These are phyloP conservation scores for Tenrec ecaudatus DNA, from an alignment of 2,113 vertebrate genomes.

Conservation along the genomic window DNA sequence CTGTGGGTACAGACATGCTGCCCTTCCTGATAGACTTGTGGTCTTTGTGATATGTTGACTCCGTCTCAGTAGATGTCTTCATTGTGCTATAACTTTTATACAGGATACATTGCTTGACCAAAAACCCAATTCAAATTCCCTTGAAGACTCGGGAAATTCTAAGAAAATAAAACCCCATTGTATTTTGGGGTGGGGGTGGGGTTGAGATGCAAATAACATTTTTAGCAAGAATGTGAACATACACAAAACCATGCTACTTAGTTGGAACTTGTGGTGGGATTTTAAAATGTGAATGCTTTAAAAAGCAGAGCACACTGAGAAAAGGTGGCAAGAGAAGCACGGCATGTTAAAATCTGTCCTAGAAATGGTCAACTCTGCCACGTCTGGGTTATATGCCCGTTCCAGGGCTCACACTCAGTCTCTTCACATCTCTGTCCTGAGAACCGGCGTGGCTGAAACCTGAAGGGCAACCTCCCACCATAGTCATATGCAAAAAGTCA, in stretches of 20 bases:
- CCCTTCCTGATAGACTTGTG: conserved; percentile 59
- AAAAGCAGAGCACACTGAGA: background rate
- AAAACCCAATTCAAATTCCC: conserved; percentile 40
- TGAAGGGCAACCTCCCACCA: background rate
- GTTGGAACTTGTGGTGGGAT: background rate
- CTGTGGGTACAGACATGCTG: conserved; percentile 57
- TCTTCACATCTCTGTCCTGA: background rate
- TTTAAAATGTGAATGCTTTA: conserved; percentile 43
- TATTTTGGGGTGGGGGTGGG: conserved; percentile 38
- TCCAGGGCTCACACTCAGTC: background rate
- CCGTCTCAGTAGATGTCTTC: conserved; percentile 17
- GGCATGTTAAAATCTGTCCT: background rate
- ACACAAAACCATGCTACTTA: background rate
- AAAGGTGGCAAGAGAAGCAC: background rate
- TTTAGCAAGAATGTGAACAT: conserved; percentile 68
- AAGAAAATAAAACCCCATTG: conserved; percentile 69
- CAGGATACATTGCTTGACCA: conserved; percentile 59
- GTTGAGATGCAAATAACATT: conserved; percentile 59
- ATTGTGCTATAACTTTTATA: conserved; percentile 55
- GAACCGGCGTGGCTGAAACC: background rate
- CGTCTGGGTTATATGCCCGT: background rate
- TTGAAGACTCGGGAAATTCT: conserved; percentile 54
- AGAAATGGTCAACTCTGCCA: background rate
- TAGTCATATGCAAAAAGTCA: fast-evolving
- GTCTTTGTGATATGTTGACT: conserved; percentile 35